Conservation (phyloP, 2,888 invertebrate species). For the Chymomyza amoena region DNA sequence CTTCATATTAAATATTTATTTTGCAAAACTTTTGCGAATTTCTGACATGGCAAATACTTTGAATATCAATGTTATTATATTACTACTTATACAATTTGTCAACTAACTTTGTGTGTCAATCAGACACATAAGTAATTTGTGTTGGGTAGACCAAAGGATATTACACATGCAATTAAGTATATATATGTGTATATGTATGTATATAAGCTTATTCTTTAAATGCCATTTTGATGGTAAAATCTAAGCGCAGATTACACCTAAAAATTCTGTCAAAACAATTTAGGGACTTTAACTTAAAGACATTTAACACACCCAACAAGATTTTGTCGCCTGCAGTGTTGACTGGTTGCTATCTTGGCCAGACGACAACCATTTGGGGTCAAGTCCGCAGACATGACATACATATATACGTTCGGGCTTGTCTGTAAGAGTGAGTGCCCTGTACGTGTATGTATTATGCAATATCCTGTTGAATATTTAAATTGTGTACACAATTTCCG, state of each 20-base stretch:
- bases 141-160: background rate
- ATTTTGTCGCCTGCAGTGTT: constrained; percentile 61
- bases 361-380: constrained; percentile 18
- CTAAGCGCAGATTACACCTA: constrained; percentile 37
- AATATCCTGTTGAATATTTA: constrained; percentile 72
- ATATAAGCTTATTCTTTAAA: background rate
- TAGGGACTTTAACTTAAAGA: constrained; percentile 41
- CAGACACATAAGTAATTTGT: constrained; percentile 45
- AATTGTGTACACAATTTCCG: constrained; percentile 70
- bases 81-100: constrained; percentile 25
- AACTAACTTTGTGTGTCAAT: constrained; percentile 43
- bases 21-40: too few relatives aligned
- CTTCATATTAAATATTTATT: too few relatives aligned
- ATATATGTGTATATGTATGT: background rate
- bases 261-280: constrained; percentile 36
- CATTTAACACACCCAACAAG: constrained; percentile 46
- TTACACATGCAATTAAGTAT: too few relatives aligned
- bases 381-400: background rate
- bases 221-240: background rate
- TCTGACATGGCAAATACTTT: too few relatives aligned
- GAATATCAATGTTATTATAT: too few relatives aligned
- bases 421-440: constrained; percentile 1
- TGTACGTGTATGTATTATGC: constrained; percentile 54
- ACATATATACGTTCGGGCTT: constrained; percentile 4
- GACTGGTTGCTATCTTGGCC: constrained; percentile 35